These are phyloP conservation scores for Pogonomyrmex californicus DNA, from an alignment of 1,140 invertebrate species.

Conservation along the genomic window DNA sequence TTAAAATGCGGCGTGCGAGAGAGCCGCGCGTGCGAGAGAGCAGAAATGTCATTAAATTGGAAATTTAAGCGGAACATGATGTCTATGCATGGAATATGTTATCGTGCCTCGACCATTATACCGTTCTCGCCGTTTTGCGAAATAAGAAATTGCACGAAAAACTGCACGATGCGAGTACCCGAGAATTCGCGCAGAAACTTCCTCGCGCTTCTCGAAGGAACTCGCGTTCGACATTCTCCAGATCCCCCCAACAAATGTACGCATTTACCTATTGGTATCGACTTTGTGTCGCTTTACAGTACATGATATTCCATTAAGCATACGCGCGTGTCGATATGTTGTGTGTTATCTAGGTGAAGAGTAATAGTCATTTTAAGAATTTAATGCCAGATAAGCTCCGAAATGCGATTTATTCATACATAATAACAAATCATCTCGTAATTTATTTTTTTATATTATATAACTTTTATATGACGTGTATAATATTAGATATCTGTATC, in stretches of 20 bases:
- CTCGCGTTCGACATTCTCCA: background rate
- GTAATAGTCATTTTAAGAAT: conserved; percentile 1
- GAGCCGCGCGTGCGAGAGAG: background rate
- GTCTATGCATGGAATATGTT: background rate
- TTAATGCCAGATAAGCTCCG: conserved; percentile 8
- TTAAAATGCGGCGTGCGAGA: background rate
- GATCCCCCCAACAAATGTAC: conserved; percentile 9
- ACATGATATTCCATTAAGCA: conserved; percentile 55
- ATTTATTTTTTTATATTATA: background rate
- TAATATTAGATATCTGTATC: background rate
- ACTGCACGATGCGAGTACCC: background rate
- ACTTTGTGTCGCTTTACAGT: conserved; percentile 44
- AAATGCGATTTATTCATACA: conserved; percentile 13
- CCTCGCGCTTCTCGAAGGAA: background rate
- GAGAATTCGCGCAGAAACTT: background rate
- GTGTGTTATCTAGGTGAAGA: conserved; percentile 8
- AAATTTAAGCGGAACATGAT: background rate
- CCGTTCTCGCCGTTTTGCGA: background rate
- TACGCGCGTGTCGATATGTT: conserved; percentile 25
- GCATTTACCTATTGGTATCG: conserved; percentile 52
- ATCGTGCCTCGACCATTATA: background rate
- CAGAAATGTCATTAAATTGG: background rate
- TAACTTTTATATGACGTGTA: background rate
- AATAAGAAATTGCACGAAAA: background rate
- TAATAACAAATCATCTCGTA: background rate